A percentile compares a stretch with the other conserved stretches of the same genome.
phyloP scores from a whole-genome alignment of 2,113 vertebrate genomes.

The Centropristis striata region DNA sequence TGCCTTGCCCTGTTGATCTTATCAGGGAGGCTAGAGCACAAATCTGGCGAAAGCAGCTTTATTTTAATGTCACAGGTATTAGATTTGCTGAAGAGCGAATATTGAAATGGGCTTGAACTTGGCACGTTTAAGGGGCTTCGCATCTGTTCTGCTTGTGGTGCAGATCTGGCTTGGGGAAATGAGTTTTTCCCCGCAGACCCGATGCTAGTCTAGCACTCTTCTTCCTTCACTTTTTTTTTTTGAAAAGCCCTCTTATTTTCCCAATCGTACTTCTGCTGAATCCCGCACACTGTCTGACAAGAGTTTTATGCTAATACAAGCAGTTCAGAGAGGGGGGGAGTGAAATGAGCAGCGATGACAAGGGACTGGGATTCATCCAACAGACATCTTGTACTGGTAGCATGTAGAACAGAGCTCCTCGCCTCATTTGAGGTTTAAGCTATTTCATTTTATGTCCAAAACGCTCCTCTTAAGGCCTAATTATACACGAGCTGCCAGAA shows the following conservation, averaged over 20 bases:
- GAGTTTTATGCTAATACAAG: constrained; percentile 77
- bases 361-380: constrained; percentile 44
- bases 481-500: constrained; percentile 66
- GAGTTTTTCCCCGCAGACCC: constrained; percentile 1
- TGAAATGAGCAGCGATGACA: constrained; percentile 49
- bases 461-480: constrained; percentile 64
- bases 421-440: constrained; percentile 66
- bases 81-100: constrained; percentile 83
- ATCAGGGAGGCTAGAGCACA: constrained; percentile 60
- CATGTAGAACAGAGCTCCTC: constrained; percentile 66
- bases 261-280: constrained; percentile 55
- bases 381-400: constrained; percentile 60
- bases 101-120: constrained; percentile 82
- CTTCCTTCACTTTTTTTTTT: constrained; percentile 15
- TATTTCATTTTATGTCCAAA: constrained; percentile 62
- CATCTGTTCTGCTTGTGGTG: constrained; percentile 76
- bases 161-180: constrained; percentile 73
- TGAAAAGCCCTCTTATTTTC: constrained; percentile 39
- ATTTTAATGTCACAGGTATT: constrained; percentile 84
- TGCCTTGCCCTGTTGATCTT: constrained; percentile 75
- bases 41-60: constrained; percentile 75
- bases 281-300: constrained; percentile 53
- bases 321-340: constrained; percentile 38
- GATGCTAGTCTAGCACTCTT: constrained; percentile 35
- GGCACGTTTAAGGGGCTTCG: constrained; percentile 58